These are phyloP conservation scores for Monopis laevigella DNA, from an alignment of 2,888 invertebrate genomes.

Conservation along the genomic window DNA sequence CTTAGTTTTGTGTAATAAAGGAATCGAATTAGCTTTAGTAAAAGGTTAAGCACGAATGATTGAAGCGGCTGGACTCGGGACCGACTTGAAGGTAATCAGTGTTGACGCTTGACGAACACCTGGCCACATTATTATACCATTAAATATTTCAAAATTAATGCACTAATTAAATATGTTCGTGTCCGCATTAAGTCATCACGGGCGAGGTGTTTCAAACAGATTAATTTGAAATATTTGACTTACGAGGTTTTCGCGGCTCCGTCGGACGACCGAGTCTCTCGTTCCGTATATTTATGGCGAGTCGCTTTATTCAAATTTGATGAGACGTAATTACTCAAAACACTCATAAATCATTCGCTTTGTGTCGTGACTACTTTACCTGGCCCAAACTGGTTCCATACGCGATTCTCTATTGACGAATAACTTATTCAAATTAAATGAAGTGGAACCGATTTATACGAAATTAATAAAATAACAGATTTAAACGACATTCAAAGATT, in stretches of 20 bases:
- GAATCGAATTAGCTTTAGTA: too few species aligned
- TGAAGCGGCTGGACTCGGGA: too few species aligned
- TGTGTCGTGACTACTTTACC: slow-evolving; percentile 40
- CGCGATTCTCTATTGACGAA: slow-evolving; percentile 25
- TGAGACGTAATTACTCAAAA: slow-evolving; percentile 64
- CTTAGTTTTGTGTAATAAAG: too few species aligned
- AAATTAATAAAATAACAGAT: neutral
- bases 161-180: slow-evolving; percentile 61
- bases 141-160: slow-evolving; percentile 60
- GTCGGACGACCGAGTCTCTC: slow-evolving; percentile 27
- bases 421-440: slow-evolving; percentile 38
- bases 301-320: slow-evolving; percentile 64
- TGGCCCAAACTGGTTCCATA: slow-evolving; percentile 34
- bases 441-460: slow-evolving; percentile 24
- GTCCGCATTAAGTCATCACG: slow-evolving; percentile 56
- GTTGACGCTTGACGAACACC: slow-evolving; percentile 63
- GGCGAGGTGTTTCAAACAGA: slow-evolving; percentile 43
- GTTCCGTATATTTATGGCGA: slow-evolving; percentile 50
- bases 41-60: too few species aligned
- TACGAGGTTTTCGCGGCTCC: slow-evolving; percentile 50
- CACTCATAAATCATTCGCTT: slow-evolving; percentile 58
- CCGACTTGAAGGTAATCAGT: slow-evolving; percentile 53
- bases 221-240: slow-evolving; percentile 57
- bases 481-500: slow-evolving; percentile 3
- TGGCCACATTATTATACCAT: slow-evolving; percentile 39